Evolutionary conservation across 2,888 invertebrate genomes (phyloP).

Genomic region (Netelia fuscicornis): DNA sequence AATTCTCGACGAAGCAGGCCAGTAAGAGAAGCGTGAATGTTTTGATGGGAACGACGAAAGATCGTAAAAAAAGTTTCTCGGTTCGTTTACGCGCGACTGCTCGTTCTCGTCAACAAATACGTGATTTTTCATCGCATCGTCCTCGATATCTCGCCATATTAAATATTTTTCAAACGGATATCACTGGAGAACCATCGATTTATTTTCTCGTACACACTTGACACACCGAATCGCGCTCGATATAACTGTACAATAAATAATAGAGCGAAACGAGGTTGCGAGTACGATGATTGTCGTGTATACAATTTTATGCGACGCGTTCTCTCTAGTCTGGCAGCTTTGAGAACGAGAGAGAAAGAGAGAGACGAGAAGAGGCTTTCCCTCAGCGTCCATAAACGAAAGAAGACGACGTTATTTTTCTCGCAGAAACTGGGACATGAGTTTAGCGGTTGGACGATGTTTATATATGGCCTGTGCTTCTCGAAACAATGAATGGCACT

Average conservation of each 20-base stretch:
- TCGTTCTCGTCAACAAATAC: slow-evolving; percentile 10
- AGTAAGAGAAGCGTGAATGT: neutral
- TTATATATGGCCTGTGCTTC: slow-evolving; percentile 11
- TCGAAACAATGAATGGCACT: slow-evolving; percentile 47
- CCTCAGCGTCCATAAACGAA: slow-evolving; percentile 55
- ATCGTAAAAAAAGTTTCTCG: slow-evolving; percentile 15
- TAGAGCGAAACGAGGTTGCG: slow-evolving; percentile 63
- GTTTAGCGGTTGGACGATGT: slow-evolving; percentile 32
- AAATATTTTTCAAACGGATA: slow-evolving; percentile 2
- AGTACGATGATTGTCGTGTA: slow-evolving; percentile 58
- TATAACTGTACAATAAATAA: slow-evolving; percentile 68
- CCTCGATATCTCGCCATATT: slow-evolving; percentile 31
- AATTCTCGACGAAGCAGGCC: neutral
- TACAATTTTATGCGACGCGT: slow-evolving; percentile 58
- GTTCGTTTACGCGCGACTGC: slow-evolving; percentile 23
- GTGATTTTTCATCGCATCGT: slow-evolving; percentile 59
- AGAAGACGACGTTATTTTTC: slow-evolving; percentile 33
- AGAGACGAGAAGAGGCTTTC: slow-evolving; percentile 52
- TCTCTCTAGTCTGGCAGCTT: slow-evolving; percentile 28
- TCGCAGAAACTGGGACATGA: slow-evolving; percentile 60
- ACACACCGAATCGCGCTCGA: slow-evolving; percentile 40
- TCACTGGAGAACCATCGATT: neutral
- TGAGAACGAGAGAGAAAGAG: slow-evolving; percentile 1
- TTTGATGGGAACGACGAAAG: neutral
- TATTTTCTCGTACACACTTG: slow-evolving; percentile 23